A percentile compares a stretch with the other conserved stretches of the same genome.
phyloP scores from a whole-genome alignment of 2,888 invertebrate species.

The Craniophora ligustri region DNA sequence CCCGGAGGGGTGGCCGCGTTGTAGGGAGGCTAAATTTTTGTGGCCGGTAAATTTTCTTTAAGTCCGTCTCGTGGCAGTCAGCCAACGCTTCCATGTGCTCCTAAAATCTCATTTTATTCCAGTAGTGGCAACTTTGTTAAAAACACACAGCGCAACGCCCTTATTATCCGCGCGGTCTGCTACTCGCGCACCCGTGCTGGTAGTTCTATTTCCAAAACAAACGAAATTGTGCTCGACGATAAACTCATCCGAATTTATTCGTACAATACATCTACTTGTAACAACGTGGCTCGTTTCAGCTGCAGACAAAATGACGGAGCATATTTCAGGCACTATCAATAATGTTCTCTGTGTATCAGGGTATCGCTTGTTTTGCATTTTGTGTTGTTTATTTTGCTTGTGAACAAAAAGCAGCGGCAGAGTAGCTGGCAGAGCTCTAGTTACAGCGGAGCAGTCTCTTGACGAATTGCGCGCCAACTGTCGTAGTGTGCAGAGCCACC shows the following conservation, averaged over 20 bases:
- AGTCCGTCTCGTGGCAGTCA: conserved; percentile 74
- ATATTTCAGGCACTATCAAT: conserved; percentile 69
- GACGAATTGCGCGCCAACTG: conserved; percentile 66
- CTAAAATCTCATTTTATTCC: conserved; percentile 70
- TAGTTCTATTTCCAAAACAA: conserved; percentile 60
- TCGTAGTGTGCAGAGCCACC: conserved; percentile 48
- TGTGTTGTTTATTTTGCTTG: conserved; percentile 54
- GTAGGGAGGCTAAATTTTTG: conserved; percentile 73
- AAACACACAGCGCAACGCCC: conserved; percentile 54
- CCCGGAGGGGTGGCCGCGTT: conserved; percentile 61
- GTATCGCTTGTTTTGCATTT: conserved; percentile 64
- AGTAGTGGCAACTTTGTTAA: conserved; percentile 64
- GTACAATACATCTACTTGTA: conserved; percentile 66
- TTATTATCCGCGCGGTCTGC: conserved; percentile 38
- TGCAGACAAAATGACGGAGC: conserved; percentile 70
- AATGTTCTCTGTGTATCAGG: conserved; percentile 60
- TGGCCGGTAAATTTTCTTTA: conserved; percentile 81
- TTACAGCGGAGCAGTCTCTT: conserved; percentile 60
- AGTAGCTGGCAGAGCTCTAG: conserved; percentile 45
- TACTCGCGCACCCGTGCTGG: conserved; percentile 40
- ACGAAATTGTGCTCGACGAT: conserved; percentile 54
- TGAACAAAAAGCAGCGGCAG: conserved; percentile 56
- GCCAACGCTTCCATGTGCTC: conserved; percentile 75
- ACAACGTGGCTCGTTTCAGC: conserved; percentile 65
- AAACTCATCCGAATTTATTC: conserved; percentile 64